phyloP scores from a whole-genome alignment of 1,140 invertebrate species.

The Meteorus sp. region DNA sequence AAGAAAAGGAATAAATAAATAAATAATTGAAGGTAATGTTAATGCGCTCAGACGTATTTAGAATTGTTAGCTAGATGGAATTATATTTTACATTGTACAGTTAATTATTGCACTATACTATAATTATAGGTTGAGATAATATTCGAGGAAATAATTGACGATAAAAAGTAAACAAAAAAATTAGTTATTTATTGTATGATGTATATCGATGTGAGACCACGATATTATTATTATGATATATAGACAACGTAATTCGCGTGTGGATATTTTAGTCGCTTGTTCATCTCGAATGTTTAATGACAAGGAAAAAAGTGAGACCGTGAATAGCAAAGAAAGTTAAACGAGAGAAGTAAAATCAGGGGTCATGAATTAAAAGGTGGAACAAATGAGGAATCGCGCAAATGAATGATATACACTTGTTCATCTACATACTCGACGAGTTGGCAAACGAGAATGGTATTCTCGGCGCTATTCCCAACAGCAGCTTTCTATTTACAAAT shows the following conservation, averaged over 20 bases:
- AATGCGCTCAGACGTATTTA: slow-evolving; percentile 38
- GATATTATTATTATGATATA: no score
- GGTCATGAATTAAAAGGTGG: no score
- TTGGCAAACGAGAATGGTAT: no score
- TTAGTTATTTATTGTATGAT: slow-evolving; percentile 13
- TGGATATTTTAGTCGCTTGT: not conserved
- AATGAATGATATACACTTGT: no score
- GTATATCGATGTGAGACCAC: not conserved
- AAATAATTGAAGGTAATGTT: no score
- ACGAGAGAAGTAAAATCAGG: no score
- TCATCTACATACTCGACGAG: no score
- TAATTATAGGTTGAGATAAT: slow-evolving; percentile 31
- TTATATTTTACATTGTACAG: slow-evolving; percentile 53
- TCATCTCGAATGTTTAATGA: not conserved
- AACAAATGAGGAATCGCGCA: not conserved
- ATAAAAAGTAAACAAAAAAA: not conserved
- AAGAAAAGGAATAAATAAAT: slow-evolving; percentile 25
- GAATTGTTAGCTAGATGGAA: slow-evolving; percentile 45
- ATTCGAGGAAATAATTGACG: slow-evolving; percentile 16
- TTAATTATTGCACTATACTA: slow-evolving; percentile 37
- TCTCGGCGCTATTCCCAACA: not conserved
- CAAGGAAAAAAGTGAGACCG: no score
- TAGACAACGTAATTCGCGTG: not conserved
- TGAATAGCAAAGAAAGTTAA: no score
- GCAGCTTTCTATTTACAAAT: not conserved